These are phyloP conservation scores for Rhipidura dahli DNA, from an alignment of 2,113 vertebrate genomes.

Conservation along the genomic window DNA sequence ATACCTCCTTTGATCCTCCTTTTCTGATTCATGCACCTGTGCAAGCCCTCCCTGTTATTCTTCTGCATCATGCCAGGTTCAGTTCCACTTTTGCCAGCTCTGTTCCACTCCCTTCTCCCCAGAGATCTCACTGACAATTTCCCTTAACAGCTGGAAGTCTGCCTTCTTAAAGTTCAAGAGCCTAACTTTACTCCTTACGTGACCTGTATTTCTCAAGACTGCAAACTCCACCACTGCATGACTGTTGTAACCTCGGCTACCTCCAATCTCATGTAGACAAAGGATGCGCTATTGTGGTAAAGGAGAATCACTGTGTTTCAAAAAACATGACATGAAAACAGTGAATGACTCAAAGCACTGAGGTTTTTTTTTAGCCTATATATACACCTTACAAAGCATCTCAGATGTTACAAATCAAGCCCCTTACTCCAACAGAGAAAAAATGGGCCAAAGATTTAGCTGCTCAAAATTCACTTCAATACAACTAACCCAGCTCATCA, in stretches of 20 bases:
- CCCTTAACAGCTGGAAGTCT: background rate
- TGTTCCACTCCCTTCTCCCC: background rate
- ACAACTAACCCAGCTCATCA: background rate
- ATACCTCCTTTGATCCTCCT: background rate
- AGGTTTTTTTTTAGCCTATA: background rate
- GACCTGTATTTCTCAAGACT: background rate
- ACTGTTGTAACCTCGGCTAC: background rate
- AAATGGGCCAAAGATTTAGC: background rate
- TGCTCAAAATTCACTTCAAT: background rate
- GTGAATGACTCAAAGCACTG: background rate
- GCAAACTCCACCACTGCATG: background rate
- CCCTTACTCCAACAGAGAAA: background rate
- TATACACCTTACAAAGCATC: background rate
- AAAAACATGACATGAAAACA: background rate
- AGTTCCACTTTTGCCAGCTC: background rate
- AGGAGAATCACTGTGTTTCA: background rate
- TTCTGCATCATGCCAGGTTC: background rate
- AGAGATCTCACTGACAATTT: background rate
- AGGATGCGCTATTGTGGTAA: background rate
- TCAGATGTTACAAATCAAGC: background rate
- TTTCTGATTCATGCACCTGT: background rate
- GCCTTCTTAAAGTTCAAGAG: background rate
- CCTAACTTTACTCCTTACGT: background rate
- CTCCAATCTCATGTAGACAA: background rate
- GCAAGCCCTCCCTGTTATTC: background rate